Evolutionary conservation across 2,888 invertebrate genomes (phyloP).

Genomic region (Invenusta paracnida): DNA sequence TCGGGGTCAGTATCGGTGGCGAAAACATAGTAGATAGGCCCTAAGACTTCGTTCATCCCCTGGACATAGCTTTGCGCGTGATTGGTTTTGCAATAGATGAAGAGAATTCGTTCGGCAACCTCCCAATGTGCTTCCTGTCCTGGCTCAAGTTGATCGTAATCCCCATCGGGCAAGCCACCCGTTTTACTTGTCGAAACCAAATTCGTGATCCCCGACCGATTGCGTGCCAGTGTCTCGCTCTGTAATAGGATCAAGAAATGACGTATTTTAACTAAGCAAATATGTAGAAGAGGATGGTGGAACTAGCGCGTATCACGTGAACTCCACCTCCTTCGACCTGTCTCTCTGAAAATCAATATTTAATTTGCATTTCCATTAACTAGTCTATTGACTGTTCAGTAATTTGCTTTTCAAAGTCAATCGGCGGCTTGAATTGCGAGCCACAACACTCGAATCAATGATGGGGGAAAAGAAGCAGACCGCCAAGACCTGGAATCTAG

Average conservation of each 20-base stretch:
- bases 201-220: slow-evolving; percentile 39
- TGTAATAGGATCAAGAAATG: not conserved
- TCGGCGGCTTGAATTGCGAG: too few relatives aligned
- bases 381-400: too few relatives aligned
- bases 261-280: not conserved
- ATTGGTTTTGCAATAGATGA: slow-evolving; percentile 93
- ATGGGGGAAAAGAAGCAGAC: too few relatives aligned
- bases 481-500: too few relatives aligned
- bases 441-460: too few relatives aligned
- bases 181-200: not conserved
- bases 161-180: not conserved
- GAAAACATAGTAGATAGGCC: slow-evolving; percentile 93
- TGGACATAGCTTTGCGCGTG: slow-evolving; percentile 86
- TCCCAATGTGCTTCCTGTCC: slow-evolving; percentile 97
- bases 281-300: too few relatives aligned
- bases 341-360: too few relatives aligned
- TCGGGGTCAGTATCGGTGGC: slow-evolving; percentile 78
- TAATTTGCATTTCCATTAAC: too few relatives aligned
- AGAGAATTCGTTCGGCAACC: slow-evolving; percentile 89
- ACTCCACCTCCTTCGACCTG: too few relatives aligned
- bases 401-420: too few relatives aligned
- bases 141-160: slow-evolving; percentile 61
- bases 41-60: slow-evolving; percentile 95
- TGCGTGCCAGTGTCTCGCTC: slow-evolving; percentile 36
- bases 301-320: too few relatives aligned